Base-by-base conservation (phyloP, 2,888 invertebrate genomes). In the Erebia epiphron region DNA sequence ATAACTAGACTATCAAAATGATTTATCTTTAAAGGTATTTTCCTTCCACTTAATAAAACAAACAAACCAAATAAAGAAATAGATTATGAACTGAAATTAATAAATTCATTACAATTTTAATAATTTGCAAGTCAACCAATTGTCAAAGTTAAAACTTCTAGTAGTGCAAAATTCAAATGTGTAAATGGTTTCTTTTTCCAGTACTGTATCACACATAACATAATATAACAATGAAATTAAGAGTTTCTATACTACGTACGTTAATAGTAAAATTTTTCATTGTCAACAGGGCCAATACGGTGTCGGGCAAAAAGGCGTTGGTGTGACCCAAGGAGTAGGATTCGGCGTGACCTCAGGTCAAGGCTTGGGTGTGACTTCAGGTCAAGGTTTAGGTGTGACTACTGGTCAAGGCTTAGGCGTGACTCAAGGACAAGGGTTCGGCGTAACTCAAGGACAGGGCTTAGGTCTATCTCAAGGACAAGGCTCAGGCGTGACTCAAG, bases 381-480 rank as follows among this genome's bases (percentile, higher is more conserved):
- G 73, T 58, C 75, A 77, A 70, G 79, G 77, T 50, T 18, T 61
- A 11, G 71, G 61, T 21, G 75, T 74, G n/a, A 56, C 73, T 56
- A 71, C 70, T 43, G 77, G 73, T 58, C 74, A 76, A 70, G 79
- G 77, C 46, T 43, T 57, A 10, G 70, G 61, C 41, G 57, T 73
- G 43, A 43, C 21, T 21, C 21, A 21, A 49, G 67, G 50, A n/a
- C 67, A 67, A 58, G 70, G 68, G 49, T 81, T 80, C 58, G n/a
- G 77, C 57, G 75, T 73, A 11, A 52, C 73, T 60, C 69, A 68
- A 41, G 77, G 73, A 56, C 75, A 77, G 70, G 79, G 77, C 50
- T 21, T 61, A 11, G 71, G 61, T 21, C 75, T 74, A 14, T 54
- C 73, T 56, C 70, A 70, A 35, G 77, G 73, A 57, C 74, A 76